Evolutionary conservation across 2,888 invertebrate genomes (phyloP), one percentile per base, ranked within the genome.

Genomic region (Lasioglossum morio): DNA sequence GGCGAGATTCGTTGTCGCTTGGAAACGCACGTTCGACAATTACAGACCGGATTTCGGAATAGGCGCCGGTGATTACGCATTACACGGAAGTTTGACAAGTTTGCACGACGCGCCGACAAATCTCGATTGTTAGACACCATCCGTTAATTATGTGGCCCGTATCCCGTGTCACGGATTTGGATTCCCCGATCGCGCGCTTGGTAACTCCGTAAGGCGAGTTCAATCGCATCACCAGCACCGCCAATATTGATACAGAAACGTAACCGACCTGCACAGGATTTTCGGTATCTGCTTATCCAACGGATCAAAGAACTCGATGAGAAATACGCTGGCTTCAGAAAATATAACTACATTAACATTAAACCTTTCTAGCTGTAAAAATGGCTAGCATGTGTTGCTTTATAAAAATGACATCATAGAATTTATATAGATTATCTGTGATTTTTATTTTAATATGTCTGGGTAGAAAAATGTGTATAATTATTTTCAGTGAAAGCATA

Each of bases 201-300:
- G 40, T 30, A 69, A 46, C 53, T 48, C 74, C 72, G 72, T 72
- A 81, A 85, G 78, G 60, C 72, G 78, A 87, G 77, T 66, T 81
- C 85, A 88, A 92, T 92, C 84, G 73, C 79, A 85, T 86, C 77
- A 69, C 69, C 73, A 60, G 77, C 79, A 76, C 83, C 84, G 86
- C 88, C 90, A 91, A 91, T 90, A 91, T 92, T 91, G 89, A 77
- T 81, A 78, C 76, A 84, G 88, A 84, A 91, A 87, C 78, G 75
- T 84, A 87, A 84, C 77, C 77, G 75, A 81, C 72, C 75, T 78
- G 19, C 8, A 57, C 70, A 53, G 80, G 76, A 85, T 87, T 79
- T 72, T 73, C 81, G 70, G 86, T 82, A 82, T 84, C 89, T 81
- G 79, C 79, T 79, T 81, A 8, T 12, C 72, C 16, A 46, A 76